Conservation (phyloP, 2,113 vertebrate genomes). For the Gila orcuttii region DNA sequence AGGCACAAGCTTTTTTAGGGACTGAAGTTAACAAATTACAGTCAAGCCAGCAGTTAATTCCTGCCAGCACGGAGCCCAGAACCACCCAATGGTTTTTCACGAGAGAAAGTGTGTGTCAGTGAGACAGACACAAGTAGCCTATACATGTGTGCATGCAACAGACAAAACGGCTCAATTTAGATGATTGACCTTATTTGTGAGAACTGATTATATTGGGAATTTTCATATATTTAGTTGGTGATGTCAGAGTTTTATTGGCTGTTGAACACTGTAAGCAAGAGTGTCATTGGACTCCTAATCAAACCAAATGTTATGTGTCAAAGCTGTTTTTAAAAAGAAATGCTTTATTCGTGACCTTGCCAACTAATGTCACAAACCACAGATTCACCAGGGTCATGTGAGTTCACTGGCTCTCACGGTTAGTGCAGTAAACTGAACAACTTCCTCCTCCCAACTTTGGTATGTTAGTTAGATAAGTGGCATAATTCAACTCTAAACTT, state of each 20-base stretch:
- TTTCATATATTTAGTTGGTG: background rate
- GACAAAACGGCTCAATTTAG: background rate
- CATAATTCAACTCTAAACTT: background rate
- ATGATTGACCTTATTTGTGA: background rate
- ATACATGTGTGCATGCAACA: background rate
- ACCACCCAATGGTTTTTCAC: constrained; percentile 67
- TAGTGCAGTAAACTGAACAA: constrained; percentile 3
- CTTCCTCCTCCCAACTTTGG: constrained; percentile 21
- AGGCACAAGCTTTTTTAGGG: constrained; percentile 78
- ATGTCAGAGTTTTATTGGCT: background rate
- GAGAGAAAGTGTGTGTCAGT: constrained; percentile 48
- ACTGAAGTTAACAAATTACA: constrained; percentile 80
- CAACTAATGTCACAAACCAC: background rate
- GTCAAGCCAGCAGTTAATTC: constrained; percentile 73
- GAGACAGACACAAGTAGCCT: constrained; percentile 19
- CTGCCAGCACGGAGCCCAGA: constrained; percentile 68
- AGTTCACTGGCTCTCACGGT: constrained; percentile 33
- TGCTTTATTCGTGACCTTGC: background rate
- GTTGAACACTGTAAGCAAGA: constrained; percentile 1
- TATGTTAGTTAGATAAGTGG: constrained; percentile 19
- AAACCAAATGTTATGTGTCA: background rate
- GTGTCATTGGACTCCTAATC: background rate
- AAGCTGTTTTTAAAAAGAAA: constrained; percentile 8
- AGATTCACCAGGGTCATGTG: constrained; percentile 17
- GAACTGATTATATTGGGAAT: background rate